Evolutionary conservation across 2,113 vertebrate species (phyloP), one percentile per base, ranked within the genome.

Genomic region (Cairina moschata): DNA sequence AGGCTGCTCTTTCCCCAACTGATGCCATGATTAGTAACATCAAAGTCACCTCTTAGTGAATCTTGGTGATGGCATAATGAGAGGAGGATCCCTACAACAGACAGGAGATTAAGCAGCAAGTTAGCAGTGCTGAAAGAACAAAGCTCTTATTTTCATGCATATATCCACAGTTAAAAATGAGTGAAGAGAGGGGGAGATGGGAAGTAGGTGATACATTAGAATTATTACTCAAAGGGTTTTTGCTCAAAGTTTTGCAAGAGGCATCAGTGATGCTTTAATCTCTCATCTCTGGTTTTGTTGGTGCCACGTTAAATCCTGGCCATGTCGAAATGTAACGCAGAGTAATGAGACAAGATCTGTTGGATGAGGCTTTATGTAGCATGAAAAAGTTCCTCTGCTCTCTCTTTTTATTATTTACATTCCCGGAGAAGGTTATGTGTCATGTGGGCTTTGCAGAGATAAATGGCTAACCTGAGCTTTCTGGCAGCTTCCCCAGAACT

Each of bases 321-420:
- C 77, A 84, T 96, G 92, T 69, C 0, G 9, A 92, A 95, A 90
- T 62, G 32, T 88, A 88, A 84, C 55, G 59, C 22, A 34, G 56
- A 25, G 9, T 87, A 93, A 93, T 8, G 11, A 83, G 91, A 82
- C 34, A 6, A 73, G 79, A 76, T 81, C 63, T 78, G 88, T 88
- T 80, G 82, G 73, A 83, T 81, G 65, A 74, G 68, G 78, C 76
- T 96, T 97, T 96, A 75, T 82, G 92, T 88, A 91, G 73, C 74
- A 38, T 48, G 62, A 88, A 92, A 93, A 96, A 67, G 22, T 94
- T 93, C 75, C 71, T 83, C 73, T 71, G 21, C 80, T 71, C 83
- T 87, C 56, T 75, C 67, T 82, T 90, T 94, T 83, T 55, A 72
- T 96, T 94, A 93, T 94, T 97, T 96, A 65, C 84, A 8, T 95